Evolutionary conservation across 2,888 invertebrate genomes (phyloP).

Genomic region (Platycheirus albimanus): DNA sequence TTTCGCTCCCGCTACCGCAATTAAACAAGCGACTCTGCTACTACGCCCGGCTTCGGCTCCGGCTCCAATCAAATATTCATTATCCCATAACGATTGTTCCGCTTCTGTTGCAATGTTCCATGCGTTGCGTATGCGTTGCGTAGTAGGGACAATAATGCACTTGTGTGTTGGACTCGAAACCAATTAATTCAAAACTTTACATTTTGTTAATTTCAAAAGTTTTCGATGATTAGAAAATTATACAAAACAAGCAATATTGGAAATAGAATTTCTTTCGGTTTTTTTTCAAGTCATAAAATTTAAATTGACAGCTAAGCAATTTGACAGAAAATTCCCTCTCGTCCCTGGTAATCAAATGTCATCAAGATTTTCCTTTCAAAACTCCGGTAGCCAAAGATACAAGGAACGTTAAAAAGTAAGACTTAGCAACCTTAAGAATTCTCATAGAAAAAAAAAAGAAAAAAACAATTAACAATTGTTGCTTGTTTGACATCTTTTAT

Average conservation of each 20-base stretch:
- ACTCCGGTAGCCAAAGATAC: conserved; percentile 52
- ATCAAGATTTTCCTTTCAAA: conserved; percentile 36
- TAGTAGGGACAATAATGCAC: background rate
- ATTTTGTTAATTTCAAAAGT: conserved; percentile 55
- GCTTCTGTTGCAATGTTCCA: conserved; percentile 35
- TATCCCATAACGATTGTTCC: conserved; percentile 27
- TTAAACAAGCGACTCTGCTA: conserved; percentile 48
- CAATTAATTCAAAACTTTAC: conserved; percentile 60
- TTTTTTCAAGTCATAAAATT: conserved; percentile 36
- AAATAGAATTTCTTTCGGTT: conserved; percentile 13
- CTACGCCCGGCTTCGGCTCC: too few relatives aligned
- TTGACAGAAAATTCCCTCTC: conserved; percentile 52
- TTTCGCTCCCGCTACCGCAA: background rate
- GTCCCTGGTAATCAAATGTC: conserved; percentile 65
- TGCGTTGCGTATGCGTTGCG: background rate
- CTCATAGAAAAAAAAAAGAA: conserved; percentile 32
- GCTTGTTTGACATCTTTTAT: conserved; percentile 65
- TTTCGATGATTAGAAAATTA: conserved; percentile 57
- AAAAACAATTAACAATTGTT: conserved; percentile 64
- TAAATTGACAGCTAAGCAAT: conserved; percentile 52
- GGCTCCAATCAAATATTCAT: conserved; percentile 68
- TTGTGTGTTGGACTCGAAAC: conserved; percentile 41
- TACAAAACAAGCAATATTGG: conserved; percentile 55
- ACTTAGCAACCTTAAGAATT: conserved; percentile 17
- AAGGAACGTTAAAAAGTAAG: conserved; percentile 7